Evolutionary conservation across 2,888 invertebrate species (phyloP).

Genomic region (Pheosia gnoma): DNA sequence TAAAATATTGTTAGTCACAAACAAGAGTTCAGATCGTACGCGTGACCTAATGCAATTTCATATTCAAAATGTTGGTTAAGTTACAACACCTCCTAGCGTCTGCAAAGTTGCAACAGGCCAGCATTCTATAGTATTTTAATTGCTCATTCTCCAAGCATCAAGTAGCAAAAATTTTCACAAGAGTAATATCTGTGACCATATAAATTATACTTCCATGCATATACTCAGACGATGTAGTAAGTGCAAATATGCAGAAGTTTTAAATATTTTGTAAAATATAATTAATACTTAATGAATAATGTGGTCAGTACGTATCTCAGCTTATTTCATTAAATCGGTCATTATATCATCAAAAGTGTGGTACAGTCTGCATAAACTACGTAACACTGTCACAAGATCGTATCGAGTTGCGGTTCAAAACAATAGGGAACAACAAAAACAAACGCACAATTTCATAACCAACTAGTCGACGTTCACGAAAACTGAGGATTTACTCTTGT

Average conservation of each 20-base stretch:
- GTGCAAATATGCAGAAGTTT: too few relatives aligned
- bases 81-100: neutral
- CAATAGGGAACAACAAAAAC: neutral
- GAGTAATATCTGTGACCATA: too few relatives aligned
- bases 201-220: too few relatives aligned
- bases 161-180: neutral
- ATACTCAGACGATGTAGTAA: too few relatives aligned
- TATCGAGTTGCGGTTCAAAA: constrained; percentile 2
- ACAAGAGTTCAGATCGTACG: too few relatives aligned
- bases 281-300: neutral
- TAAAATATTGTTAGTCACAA: too few relatives aligned
- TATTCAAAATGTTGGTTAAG: neutral
- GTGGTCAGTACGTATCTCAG: neutral
- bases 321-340: neutral
- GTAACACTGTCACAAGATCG: neutral
- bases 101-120: neutral
- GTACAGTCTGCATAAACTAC: neutral
- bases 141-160: neutral
- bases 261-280: too few relatives aligned
- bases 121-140: neutral
- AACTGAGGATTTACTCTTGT: neutral
- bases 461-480: neutral
- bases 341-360: neutral
- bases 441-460: constrained; percentile 9
- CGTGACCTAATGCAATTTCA: neutral